A percentile compares a stretch with the other conserved stretches of the same genome.
These are phyloP conservation scores for Mungos mungo DNA, from an alignment of 2,113 vertebrate species.

Conservation along the genomic window DNA sequence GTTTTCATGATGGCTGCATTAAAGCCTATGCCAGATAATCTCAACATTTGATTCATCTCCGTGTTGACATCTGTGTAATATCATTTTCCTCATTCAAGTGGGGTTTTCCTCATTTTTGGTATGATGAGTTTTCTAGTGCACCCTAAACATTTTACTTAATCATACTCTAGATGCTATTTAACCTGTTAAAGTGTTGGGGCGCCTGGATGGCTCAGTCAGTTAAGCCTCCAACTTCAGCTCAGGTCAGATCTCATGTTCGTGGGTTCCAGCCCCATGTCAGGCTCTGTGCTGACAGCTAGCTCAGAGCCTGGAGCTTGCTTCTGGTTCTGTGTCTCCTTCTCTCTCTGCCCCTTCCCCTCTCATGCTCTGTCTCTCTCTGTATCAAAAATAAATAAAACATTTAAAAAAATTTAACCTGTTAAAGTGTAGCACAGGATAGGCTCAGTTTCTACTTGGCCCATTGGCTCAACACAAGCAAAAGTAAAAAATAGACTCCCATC, in stretches of 20 bases:
- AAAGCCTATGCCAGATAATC: neutral
- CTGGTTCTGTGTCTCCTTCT: too few relatives aligned
- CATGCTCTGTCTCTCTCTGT: too few relatives aligned
- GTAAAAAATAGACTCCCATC: neutral
- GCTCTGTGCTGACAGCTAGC: too few relatives aligned
- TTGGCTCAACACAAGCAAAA: neutral
- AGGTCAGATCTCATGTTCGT: too few relatives aligned
- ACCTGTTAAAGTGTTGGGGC: neutral
- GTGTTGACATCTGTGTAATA: neutral
- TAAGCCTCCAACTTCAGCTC: too few relatives aligned
- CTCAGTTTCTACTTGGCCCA: neutral
- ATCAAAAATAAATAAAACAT: too few relatives aligned
- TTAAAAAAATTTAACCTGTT: neutral
- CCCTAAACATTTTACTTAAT: neutral
- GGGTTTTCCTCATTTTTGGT: neutral
- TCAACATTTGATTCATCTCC: neutral
- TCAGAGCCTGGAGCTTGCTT: too few relatives aligned
- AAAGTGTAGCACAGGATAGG: neutral
- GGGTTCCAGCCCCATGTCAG: too few relatives aligned
- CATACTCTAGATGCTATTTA: neutral
- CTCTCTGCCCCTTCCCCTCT: too few relatives aligned
- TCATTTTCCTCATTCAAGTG: neutral
- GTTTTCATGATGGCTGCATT: neutral
- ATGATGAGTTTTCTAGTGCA: neutral
- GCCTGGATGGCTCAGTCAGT: too few relatives aligned